Conservation (phyloP, 1,140 invertebrate genomes). For the Periplaneta americana region DNA sequence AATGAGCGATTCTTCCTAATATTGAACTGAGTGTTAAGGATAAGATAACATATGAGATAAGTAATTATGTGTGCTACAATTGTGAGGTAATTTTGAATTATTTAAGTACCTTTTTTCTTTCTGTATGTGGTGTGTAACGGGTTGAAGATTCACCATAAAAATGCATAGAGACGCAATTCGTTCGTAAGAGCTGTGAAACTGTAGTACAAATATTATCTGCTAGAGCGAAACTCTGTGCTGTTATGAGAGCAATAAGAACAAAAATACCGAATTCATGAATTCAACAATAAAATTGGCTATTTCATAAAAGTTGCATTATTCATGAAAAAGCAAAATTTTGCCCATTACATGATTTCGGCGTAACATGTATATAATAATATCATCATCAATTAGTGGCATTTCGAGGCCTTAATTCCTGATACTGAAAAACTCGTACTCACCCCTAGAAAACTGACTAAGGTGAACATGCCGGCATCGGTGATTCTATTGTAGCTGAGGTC, state of each 20-base stretch:
- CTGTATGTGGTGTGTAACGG: too few relatives aligned
- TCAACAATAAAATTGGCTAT: not conserved
- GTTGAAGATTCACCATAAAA: too few relatives aligned
- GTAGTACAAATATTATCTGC: too few relatives aligned
- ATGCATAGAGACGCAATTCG: too few relatives aligned
- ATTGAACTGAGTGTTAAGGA: too few relatives aligned
- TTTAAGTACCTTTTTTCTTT: too few relatives aligned
- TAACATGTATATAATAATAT: not conserved
- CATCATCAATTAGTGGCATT: not conserved
- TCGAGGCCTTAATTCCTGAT: not conserved
- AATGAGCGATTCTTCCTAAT: too few relatives aligned
- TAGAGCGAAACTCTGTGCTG: not conserved
- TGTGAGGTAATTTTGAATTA: too few relatives aligned
- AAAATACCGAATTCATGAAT: too few relatives aligned
- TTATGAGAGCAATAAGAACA: not conserved
- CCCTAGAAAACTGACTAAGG: conserved; percentile 31
- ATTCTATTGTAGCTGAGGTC: conserved; percentile 49
- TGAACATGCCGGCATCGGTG: conserved; percentile 42
- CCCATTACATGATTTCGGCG: not conserved
- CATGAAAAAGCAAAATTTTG: too few relatives aligned
- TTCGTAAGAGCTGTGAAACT: not conserved
- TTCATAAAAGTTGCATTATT: not conserved
- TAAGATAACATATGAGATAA: too few relatives aligned
- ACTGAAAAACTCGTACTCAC: conserved; percentile 21
- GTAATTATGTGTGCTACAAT: too few relatives aligned